Conservation (phyloP, 2,113 vertebrate genomes). For the Anarrhichthys ocellatus region DNA sequence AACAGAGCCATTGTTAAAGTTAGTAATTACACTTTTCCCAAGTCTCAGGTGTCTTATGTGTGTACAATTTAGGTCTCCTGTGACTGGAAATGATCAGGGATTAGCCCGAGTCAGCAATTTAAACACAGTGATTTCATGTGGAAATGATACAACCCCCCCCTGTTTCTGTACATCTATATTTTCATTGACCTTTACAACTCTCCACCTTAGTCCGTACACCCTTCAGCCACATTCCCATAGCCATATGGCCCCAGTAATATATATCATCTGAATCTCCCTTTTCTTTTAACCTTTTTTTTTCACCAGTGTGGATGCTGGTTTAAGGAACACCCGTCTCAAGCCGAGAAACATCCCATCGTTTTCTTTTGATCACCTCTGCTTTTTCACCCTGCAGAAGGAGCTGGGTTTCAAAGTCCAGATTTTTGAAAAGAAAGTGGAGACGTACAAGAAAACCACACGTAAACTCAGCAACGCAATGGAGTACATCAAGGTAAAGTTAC, state of each 20-base stretch:
- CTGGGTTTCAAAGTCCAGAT: conserved; percentile 76
- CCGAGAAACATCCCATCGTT: background rate
- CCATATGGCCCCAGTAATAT: background rate
- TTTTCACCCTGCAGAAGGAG: conserved; percentile 62
- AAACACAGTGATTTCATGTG: background rate
- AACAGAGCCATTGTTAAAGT: background rate
- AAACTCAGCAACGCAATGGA: conserved; percentile 60
- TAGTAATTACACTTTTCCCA: background rate
- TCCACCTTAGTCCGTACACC: background rate
- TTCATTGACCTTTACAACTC: background rate
- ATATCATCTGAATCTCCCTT: background rate
- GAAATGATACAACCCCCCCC: background rate
- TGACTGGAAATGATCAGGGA: too few relatives aligned
- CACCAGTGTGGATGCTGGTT: background rate
- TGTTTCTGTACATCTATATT: background rate
- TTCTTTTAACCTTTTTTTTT: background rate
- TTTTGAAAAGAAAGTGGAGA: conserved; percentile 76
- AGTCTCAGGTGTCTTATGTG: too few relatives aligned
- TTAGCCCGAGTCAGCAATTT: too few relatives aligned
- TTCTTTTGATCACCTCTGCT: background rate
- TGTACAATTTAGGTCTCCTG: too few relatives aligned
- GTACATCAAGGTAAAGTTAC: conserved; percentile 76
- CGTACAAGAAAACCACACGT: conserved; percentile 62
- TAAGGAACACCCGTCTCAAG: background rate
- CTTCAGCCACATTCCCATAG: background rate